A percentile compares a stretch with the other conserved stretches of the same genome.
Conservation (phyloP, 1,140 invertebrate genomes). For the Oscheius sp. region DNA sequence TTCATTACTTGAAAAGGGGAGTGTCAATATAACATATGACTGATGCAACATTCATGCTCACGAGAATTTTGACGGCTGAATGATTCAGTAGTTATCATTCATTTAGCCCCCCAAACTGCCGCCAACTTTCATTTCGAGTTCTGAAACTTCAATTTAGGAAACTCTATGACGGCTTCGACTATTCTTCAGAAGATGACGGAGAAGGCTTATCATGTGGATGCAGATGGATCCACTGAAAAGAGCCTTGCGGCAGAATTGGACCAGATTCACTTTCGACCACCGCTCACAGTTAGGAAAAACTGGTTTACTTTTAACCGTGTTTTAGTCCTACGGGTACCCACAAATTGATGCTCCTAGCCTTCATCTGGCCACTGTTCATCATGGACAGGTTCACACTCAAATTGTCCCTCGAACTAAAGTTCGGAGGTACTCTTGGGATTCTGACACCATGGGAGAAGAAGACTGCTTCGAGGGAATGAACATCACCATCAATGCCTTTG, state of each 20-base stretch:
- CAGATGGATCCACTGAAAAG: conserved; percentile 16
- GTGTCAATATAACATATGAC: no score
- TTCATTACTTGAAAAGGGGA: background rate
- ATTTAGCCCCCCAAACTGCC: no score
- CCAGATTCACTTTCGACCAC: conserved; percentile 19
- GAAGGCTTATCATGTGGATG: conserved; percentile 4
- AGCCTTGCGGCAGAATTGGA: conserved; percentile 23
- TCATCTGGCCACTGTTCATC: conserved; percentile 23
- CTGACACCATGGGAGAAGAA: conserved; percentile 3
- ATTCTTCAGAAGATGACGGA: conserved; percentile 18
- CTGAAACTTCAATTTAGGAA: conserved; percentile 19
- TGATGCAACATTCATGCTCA: no score
- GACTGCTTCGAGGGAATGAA: conserved; percentile 29
- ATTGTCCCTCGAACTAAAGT: background rate
- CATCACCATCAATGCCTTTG: conserved; percentile 30
- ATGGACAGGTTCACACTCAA: background rate
- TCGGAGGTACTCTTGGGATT: background rate
- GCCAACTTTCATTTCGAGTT: no score
- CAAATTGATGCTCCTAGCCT: conserved; percentile 18
- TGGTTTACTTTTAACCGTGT: background rate
- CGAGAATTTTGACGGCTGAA: no score
- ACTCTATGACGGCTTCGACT: conserved; percentile 29
- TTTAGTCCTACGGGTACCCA: conserved; percentile 27
- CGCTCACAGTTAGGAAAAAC: background rate
- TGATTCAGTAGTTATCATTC: no score